Percentiles rank a stretch among this genome's conserved stretches.
Conservation (phyloP, 2,113 vertebrate genomes). For the Myocastor coypus region DNA sequence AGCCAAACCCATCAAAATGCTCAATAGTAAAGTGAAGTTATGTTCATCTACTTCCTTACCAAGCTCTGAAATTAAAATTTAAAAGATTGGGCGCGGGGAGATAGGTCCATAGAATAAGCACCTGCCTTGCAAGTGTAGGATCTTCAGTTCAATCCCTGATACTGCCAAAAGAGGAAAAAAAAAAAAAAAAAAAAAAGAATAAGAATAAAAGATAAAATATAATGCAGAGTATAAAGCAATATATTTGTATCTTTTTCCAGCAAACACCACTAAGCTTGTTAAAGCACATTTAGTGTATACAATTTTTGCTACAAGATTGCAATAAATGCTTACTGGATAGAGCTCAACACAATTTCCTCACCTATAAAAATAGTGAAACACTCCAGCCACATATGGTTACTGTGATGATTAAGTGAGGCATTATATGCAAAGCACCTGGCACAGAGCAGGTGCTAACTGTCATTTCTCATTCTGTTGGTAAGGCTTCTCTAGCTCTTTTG, state of each 20-base stretch:
- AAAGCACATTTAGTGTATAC: background rate
- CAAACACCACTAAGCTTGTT: background rate
- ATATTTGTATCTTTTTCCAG: background rate
- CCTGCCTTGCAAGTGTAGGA: too few species aligned
- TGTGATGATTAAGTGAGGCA: conserved; percentile 74
- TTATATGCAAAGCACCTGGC: conserved; percentile 70
- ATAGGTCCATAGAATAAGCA: too few species aligned
- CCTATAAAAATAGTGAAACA: conserved; percentile 67
- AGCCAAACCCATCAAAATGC: background rate
- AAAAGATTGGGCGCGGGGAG: background rate
- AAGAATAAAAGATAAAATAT: background rate
- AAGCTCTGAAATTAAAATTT: background rate
- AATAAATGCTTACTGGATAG: conserved; percentile 52
- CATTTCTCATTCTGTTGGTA: background rate
- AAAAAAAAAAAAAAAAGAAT: too few species aligned
- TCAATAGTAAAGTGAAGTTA: background rate
- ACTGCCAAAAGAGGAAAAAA: too few species aligned
- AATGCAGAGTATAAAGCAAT: background rate
- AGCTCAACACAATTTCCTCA: conserved; percentile 73
- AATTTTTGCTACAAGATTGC: conserved; percentile 28
- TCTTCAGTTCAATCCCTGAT: too few species aligned
- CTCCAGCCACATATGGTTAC: conserved; percentile 66
- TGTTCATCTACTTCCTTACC: background rate
- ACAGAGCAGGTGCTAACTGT: conserved; percentile 25
- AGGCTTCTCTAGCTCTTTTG: background rate